These are phyloP conservation scores for Chydorus sphaericus DNA, from an alignment of 2,888 invertebrate species.

Conservation along the genomic window DNA sequence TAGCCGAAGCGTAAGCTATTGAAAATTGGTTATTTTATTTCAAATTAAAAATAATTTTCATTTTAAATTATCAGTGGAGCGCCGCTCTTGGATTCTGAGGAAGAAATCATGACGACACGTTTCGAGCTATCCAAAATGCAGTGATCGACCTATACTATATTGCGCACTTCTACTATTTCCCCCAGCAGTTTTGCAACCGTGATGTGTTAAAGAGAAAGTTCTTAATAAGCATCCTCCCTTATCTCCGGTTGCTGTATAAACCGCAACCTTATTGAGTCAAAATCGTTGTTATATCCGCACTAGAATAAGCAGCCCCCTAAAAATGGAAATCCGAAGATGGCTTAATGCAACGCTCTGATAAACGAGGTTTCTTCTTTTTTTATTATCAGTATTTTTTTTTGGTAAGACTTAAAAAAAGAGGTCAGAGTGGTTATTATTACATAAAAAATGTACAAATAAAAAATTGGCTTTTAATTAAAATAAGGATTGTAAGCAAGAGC, in stretches of 20 bases:
- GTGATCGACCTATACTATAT: conserved; percentile 29
- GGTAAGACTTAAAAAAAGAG: not conserved
- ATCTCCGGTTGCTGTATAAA: too few species aligned
- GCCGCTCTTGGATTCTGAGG: conserved; percentile 56
- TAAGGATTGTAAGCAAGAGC: not conserved
- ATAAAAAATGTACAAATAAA: not conserved
- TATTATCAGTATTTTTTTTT: too few species aligned
- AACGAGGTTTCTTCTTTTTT: too few species aligned
- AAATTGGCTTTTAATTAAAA: not conserved
- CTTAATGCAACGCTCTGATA: too few species aligned
- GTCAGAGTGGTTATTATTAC: not conserved
- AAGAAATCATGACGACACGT: conserved; percentile 68
- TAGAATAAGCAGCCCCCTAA: too few species aligned
- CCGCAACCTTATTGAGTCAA: too few species aligned
- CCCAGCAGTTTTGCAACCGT: too few species aligned
- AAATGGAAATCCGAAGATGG: too few species aligned
- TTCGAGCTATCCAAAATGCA: conserved; percentile 84
- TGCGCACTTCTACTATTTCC: not conserved
- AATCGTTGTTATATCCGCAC: too few species aligned
- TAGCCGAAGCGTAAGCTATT: conserved; percentile 46
- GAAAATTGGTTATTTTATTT: not conserved
- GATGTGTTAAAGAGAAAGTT: too few species aligned
- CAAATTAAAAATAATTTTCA: not conserved
- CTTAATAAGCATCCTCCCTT: too few species aligned
- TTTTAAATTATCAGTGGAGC: conserved; percentile 32